Percentiles rank a stretch among this genome's conserved stretches.
phyloP scores from a whole-genome alignment of 2,113 vertebrate genomes.

The Anser brachyrhynchus region DNA sequence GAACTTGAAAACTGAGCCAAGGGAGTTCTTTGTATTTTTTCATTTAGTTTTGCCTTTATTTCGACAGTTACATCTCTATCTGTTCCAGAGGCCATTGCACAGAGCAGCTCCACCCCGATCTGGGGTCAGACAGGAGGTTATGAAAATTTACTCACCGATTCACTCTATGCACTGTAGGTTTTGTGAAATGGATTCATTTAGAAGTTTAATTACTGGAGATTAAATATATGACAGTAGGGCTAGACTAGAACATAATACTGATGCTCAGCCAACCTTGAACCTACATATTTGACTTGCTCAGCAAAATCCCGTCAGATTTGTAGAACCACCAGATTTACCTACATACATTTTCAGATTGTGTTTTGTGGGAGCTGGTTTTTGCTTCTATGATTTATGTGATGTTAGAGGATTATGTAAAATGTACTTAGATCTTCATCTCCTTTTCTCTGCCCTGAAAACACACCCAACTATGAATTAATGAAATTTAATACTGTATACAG shows the following conservation, averaged over 20 bases:
- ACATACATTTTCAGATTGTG: not conserved
- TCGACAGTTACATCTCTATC: conserved; percentile 28
- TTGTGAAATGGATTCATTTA: conserved; percentile 51
- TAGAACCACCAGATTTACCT: not conserved
- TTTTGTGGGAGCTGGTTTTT: not conserved
- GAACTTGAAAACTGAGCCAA: not conserved
- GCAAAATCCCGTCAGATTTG: conserved; percentile 35
- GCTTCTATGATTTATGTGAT: not conserved
- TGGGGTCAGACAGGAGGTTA: conserved; percentile 5
- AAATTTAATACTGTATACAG: not conserved
- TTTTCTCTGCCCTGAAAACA: conserved; percentile 2
- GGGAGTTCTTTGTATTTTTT: not conserved
- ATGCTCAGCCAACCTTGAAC: conserved; percentile 54
- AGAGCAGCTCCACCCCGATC: not conserved
- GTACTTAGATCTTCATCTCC: not conserved
- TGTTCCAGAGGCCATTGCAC: not conserved
- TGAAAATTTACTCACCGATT: conserved; percentile 29
- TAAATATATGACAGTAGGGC: conserved; percentile 55
- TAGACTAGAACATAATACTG: conserved; percentile 45
- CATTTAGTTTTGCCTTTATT: not conserved
- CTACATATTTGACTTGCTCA: conserved; percentile 20
- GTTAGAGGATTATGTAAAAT: conserved; percentile 3
- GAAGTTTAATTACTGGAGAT: conserved; percentile 68
- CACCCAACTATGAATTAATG: not conserved
- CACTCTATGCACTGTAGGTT: conserved; percentile 30